Base-by-base conservation (phyloP, 2,113 vertebrate species). In the Pseudopipra pipra region DNA sequence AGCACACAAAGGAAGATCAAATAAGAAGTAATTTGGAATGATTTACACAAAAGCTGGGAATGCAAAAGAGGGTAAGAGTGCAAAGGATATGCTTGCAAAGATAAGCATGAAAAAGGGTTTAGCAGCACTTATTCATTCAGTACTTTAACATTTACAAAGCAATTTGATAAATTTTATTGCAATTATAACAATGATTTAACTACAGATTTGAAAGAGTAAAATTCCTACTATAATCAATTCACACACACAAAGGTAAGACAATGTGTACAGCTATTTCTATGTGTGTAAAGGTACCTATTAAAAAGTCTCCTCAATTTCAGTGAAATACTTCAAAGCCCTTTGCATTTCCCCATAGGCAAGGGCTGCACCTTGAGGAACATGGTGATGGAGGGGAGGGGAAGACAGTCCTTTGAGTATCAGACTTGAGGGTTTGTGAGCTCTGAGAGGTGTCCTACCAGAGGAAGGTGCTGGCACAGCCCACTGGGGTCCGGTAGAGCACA, bases 401-500 rank as follows among this genome's bases (percentile, higher is more conserved):
- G 25, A 49, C 14, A 76, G 31, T 23, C 21, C 41, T 77, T 28
- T 5, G 14, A 63, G 10, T 28, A 49, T 10, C 41, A 24, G 22
- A 37, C 22, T 43, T 8, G 8, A 71, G 15, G 41, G 31, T 43
- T 19, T 55, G 56, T 0, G 0, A 70, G 22, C 41, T 71, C 41
- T 77, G 25, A 67, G 30, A 67, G 31, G 31, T 24, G 15, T n/a
- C 31, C 31, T 31, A 67, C 44, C 33, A n/a, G 22, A 67, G 22
- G 31, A 18, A 71, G 15, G 35, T 0, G 1, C 22, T 3, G 7
- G 63, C 46, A 75, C 39, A 68, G 46, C 30, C 39, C 24, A 61
- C 46, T n/a, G 19, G 0, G 0, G 52, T 23, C 21, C 41, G 19
- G 31, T 31, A 1, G 1, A 71, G 31, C 43, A 49, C 49, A 13